Evolutionary conservation across 2,888 invertebrate species (phyloP).

Genomic region (Oligia strigilis): DNA sequence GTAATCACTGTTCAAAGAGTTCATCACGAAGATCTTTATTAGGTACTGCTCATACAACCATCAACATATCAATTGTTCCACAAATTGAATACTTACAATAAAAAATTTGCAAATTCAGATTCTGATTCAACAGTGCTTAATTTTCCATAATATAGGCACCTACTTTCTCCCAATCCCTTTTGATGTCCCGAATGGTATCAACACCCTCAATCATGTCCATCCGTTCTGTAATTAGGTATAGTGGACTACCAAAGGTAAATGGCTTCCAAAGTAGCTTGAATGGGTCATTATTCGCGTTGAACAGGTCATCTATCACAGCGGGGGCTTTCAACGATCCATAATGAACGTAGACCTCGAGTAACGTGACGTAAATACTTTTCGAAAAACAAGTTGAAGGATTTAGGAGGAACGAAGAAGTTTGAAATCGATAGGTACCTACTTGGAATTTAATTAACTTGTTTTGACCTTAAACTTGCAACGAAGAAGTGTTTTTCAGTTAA

Average conservation of each 20-base stretch:
- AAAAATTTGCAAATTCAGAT: conserved; percentile 33
- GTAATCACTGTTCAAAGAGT: conserved; percentile 7
- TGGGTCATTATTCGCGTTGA: conserved; percentile 84
- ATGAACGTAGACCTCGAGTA: conserved; percentile 76
- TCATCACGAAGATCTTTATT: background rate
- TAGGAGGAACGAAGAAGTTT: conserved; percentile 19
- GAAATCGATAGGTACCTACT: conserved; percentile 25
- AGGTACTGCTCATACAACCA: conserved; percentile 6
- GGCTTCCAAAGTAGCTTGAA: conserved; percentile 74
- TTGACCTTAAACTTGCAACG: conserved; percentile 14
- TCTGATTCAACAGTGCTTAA: conserved; percentile 14
- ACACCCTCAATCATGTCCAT: conserved; percentile 56
- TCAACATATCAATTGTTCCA: background rate
- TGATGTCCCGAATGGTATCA: conserved; percentile 47
- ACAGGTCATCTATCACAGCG: conserved; percentile 83
- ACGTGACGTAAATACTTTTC: conserved; percentile 60
- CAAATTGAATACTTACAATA: conserved; percentile 20
- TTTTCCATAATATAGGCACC: conserved; percentile 7
- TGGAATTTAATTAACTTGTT: conserved; percentile 44
- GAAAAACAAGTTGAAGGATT: conserved; percentile 52
- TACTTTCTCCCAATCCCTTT: conserved; percentile 20
- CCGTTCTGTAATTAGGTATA: conserved; percentile 64
- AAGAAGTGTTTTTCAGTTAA: conserved; percentile 19
- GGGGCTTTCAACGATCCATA: conserved; percentile 79
- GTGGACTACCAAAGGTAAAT: conserved; percentile 65